Base-by-base conservation (phyloP, 2,797 vertebrate species). In the Lates japonicus region DNA sequence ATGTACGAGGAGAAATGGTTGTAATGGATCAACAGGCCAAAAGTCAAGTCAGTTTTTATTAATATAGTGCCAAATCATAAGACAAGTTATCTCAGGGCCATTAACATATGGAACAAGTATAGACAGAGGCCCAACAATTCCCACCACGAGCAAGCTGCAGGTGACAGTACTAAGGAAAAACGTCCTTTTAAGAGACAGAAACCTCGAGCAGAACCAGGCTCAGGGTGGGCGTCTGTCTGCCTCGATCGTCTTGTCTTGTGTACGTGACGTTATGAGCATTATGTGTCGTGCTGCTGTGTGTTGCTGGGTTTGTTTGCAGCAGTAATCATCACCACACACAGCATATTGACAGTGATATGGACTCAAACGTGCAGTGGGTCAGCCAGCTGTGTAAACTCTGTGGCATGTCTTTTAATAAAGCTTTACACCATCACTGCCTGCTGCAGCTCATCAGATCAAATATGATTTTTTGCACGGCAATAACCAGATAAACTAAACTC, bases 381-480 rank as follows among this genome's bases (percentile, higher is more conserved):
- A 67, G 20, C 59, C 82, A 82, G 70, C 87, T 87, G 64, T 87
- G 58, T 52, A 83, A 85, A 84, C 82, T 44, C 35, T 65, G 41
- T 69, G 29, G n/a, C 20, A n/a, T 61, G 39, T 52, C 11, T 65
- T 71, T 68, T 51, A 70, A 60, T 80, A 35, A 68, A 20, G 17
- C 5, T 29, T 29, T 9, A 19, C 41, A 29, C 6, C 48, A 60
- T 69, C 63, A 60, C 73, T 64, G 35, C 14, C 39, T 11, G 44
- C 39, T 11, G 44, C 49, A 55, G 35, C 48, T 31, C 72, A 64
- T 70, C 19, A 42, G 37, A 70, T 52, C 13, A 20, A 39, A 68
- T 35, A 25, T 19, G 13, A 41, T 61, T 31, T 29, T 41, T 25
- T 35, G 33, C 39, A n/a, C 42, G 57, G 35, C 35, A n/a, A n/a